A percentile compares a stretch with the other conserved stretches of the same genome.
phyloP scores from a whole-genome alignment of 2,888 invertebrate genomes.

The Pedicia rivosa region DNA sequence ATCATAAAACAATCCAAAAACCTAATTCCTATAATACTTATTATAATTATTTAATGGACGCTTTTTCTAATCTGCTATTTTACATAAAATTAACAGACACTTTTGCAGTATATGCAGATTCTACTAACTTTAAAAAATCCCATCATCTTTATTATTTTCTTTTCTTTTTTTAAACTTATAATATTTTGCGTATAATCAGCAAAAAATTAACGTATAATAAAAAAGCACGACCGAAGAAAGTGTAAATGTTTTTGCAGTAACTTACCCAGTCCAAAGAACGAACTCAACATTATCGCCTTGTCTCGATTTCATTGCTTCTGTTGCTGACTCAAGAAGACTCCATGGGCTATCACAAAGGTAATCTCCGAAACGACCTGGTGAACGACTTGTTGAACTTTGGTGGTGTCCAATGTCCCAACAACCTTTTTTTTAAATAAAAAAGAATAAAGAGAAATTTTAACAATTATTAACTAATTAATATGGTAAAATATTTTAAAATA shows the following conservation, averaged over 20 bases:
- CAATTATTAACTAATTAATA: background rate
- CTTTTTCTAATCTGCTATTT: too few relatives aligned
- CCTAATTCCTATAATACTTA: too few relatives aligned
- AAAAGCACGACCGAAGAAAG: background rate
- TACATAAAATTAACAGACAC: too few relatives aligned
- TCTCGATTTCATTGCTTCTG: conserved; percentile 68
- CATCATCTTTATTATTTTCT: too few relatives aligned
- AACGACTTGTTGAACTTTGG: conserved; percentile 38
- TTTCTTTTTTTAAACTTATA: too few relatives aligned
- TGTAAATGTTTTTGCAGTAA: too few relatives aligned
- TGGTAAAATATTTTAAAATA: background rate
- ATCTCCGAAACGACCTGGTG: conserved; percentile 58
- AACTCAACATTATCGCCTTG: conserved; percentile 82
- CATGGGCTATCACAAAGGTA: conserved; percentile 81
- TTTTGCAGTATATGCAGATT: too few relatives aligned
- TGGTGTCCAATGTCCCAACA: conserved; percentile 48
- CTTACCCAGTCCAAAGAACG: conserved; percentile 88
- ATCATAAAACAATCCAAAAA: too few relatives aligned
- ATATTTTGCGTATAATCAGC: too few relatives aligned
- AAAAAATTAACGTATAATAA: background rate
- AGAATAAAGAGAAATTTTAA: conserved; percentile 3
- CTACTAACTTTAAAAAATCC: too few relatives aligned
- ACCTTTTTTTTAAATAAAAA: conserved; percentile 22
- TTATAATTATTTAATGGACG: too few relatives aligned
- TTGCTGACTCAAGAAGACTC: conserved; percentile 75